Conservation (phyloP, 2,888 invertebrate genomes). For the Pyrgus malvae region DNA sequence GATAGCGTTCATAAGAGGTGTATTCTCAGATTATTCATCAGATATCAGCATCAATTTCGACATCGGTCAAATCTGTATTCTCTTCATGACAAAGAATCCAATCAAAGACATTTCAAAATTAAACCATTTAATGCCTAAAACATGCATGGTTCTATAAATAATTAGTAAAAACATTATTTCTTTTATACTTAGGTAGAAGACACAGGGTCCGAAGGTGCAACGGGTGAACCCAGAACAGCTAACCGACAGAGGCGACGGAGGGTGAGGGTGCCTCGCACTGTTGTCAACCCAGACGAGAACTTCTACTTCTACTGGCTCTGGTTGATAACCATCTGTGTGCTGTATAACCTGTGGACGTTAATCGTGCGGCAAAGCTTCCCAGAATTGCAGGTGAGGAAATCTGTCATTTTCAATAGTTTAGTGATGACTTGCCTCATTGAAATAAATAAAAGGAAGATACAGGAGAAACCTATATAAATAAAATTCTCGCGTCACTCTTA, state of each 20-base stretch:
- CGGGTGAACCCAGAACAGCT: slow-evolving; percentile 79
- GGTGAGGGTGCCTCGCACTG: slow-evolving; percentile 88
- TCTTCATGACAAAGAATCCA: too few relatives aligned
- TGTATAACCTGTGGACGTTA: slow-evolving; percentile 97
- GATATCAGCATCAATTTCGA: too few relatives aligned
- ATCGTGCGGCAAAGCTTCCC: slow-evolving; percentile 97
- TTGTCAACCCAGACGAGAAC: slow-evolving; percentile 97
- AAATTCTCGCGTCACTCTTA: too few relatives aligned
- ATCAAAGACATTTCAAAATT: background rate
- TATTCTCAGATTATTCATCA: too few relatives aligned
- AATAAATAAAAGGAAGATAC: too few relatives aligned
- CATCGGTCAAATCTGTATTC: too few relatives aligned
- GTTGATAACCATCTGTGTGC: slow-evolving; percentile 92
- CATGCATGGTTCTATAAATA: too few relatives aligned
- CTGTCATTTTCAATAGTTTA: too few relatives aligned
- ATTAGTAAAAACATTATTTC: background rate
- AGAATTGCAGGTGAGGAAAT: slow-evolving; percentile 92
- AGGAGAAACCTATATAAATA: too few relatives aligned
- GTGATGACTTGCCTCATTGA: too few relatives aligned
- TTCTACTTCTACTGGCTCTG: slow-evolving; percentile 98
- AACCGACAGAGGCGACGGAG: slow-evolving; percentile 84
- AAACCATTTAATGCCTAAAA: too few relatives aligned
- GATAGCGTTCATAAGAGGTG: too few relatives aligned
- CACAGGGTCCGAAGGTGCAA: slow-evolving; percentile 85
- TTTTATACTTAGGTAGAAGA: slow-evolving; percentile 80